These are phyloP conservation scores for Xanthorhoe designata DNA, from an alignment of 2,888 invertebrate genomes.

Conservation along the genomic window DNA sequence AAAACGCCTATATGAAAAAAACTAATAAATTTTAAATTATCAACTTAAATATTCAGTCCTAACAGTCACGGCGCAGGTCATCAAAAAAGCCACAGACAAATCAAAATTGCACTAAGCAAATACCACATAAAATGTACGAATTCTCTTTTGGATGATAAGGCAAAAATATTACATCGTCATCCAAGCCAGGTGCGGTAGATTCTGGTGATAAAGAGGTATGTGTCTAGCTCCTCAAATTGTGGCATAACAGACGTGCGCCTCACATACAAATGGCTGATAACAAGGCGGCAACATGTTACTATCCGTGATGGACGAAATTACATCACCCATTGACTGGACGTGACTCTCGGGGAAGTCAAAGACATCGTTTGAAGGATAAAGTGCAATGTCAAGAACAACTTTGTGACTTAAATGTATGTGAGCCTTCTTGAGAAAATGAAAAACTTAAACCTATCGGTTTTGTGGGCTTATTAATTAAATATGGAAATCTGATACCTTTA, in stretches of 20 bases:
- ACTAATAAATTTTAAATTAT: too few species aligned
- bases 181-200: conserved; percentile 46
- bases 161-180: conserved; percentile 8
- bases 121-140: too few species aligned
- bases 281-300: conserved; percentile 52
- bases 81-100: too few species aligned
- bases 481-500: too few species aligned
- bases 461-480: too few species aligned
- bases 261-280: conserved; percentile 76
- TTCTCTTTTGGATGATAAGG: background rate
- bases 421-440: too few species aligned
- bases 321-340: conserved; percentile 61
- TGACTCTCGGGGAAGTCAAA: conserved; percentile 45
- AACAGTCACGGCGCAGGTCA: too few species aligned
- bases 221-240: conserved; percentile 52
- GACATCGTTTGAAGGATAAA: conserved; percentile 16
- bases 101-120: too few species aligned
- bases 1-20: too few species aligned
- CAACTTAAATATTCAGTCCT: too few species aligned
- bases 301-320: conserved; percentile 47
- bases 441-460: too few species aligned
- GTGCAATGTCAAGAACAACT: conserved; percentile 23
- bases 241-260: conserved; percentile 62
- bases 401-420: background rate
- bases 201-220: conserved; percentile 44